Percentiles rank a stretch among this genome's conserved stretches.
Evolutionary conservation across 2,797 vertebrate species (phyloP).

Genomic region (Ibycter americanus): DNA sequence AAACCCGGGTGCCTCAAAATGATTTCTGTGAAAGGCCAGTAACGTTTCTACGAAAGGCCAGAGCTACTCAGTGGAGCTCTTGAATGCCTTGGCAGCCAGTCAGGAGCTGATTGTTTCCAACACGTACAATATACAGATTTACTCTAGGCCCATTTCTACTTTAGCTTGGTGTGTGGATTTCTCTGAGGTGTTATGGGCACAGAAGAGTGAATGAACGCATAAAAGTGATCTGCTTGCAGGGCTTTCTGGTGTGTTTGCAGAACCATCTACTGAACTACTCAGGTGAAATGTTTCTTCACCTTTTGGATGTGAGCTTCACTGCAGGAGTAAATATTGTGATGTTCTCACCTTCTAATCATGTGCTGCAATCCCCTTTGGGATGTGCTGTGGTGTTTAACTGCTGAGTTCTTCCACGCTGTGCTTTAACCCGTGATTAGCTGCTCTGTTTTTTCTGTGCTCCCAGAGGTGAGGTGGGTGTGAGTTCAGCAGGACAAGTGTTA

Average conservation of each 20-base stretch:
- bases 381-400: not conserved
- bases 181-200: not conserved
- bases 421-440: not conserved
- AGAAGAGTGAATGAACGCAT: not conserved
- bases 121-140: not conserved
- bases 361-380: too few species aligned
- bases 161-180: not conserved
- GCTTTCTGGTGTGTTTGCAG: not conserved
- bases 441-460: not conserved
- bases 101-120: not conserved
- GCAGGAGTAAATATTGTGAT: not conserved
- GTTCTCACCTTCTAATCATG: rapidly evolving
- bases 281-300: not conserved
- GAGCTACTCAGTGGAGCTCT: not conserved
- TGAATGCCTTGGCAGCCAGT: not conserved
- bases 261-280: not conserved
- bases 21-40: not conserved
- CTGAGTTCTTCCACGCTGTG: not conserved
- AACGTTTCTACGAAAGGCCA: not conserved
- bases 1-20: not conserved
- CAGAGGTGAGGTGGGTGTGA: not conserved
- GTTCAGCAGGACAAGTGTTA: too few species aligned
- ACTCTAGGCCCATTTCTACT: not conserved
- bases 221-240: not conserved
- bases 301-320: not conserved